phyloP scores from a whole-genome alignment of 2,113 vertebrate species.

The Apteryx mantelli region DNA sequence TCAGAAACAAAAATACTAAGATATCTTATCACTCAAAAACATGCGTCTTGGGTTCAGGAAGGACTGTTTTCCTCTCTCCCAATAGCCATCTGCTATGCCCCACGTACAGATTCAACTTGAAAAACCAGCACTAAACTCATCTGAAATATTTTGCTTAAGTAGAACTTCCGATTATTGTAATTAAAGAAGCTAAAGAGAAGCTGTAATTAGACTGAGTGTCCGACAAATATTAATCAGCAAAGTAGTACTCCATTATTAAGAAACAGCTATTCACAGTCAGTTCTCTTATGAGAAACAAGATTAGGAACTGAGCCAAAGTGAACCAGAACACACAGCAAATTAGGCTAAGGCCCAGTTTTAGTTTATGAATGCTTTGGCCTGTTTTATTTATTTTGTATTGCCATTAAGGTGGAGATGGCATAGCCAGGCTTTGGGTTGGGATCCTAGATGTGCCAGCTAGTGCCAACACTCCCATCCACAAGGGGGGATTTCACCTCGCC shows the following conservation, averaged over 20 bases:
- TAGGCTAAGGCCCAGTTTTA: background rate
- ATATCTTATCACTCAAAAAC: conserved; percentile 62
- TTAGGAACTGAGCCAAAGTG: background rate
- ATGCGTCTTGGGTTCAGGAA: conserved; percentile 29
- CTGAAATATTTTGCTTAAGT: conserved; percentile 58
- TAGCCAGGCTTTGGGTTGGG: background rate
- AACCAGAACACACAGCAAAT: background rate
- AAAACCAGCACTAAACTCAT: conserved; percentile 43
- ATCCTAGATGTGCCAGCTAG: background rate
- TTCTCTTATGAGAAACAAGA: background rate
- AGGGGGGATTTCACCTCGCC: background rate
- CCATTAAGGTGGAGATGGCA: background rate
- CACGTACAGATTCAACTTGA: conserved; percentile 46
- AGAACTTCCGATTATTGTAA: conserved; percentile 71
- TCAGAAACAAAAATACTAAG: conserved; percentile 46
- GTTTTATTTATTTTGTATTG: background rate
- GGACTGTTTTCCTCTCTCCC: conserved; percentile 17
- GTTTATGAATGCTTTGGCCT: background rate
- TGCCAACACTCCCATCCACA: accelerated
- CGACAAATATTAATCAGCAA: conserved; percentile 61
- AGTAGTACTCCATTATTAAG: conserved; percentile 57
- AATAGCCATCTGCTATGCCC: background rate
- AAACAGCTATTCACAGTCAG: background rate
- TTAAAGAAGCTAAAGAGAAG: conserved; percentile 69
- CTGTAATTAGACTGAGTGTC: conserved; percentile 47